These are phyloP conservation scores for Catajapyx aquilonaris DNA, from an alignment of 1,140 invertebrate genomes.

Conservation along the genomic window DNA sequence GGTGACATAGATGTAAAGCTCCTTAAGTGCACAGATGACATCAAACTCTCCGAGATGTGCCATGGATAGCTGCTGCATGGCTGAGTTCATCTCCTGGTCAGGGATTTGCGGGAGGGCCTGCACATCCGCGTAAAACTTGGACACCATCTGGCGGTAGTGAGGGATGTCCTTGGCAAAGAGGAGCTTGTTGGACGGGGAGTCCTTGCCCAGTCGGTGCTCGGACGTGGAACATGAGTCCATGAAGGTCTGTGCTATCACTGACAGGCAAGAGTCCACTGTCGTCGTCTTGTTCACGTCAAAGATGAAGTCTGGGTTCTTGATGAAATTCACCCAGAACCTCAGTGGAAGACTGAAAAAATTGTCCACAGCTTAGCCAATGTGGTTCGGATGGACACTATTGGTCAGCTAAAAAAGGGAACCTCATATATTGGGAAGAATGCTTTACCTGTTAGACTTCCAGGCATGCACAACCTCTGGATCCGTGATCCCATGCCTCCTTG, in stretches of 20 bases:
- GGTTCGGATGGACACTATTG: too few relatives aligned
- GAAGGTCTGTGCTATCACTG: conserved; percentile 87
- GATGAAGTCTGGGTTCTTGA: conserved; percentile 92
- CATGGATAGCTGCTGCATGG: conserved; percentile 75
- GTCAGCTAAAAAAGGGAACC: too few relatives aligned
- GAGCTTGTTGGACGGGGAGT: conserved; percentile 85
- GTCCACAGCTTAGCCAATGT: too few relatives aligned
- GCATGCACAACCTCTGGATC: conserved; percentile 82
- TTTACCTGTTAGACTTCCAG: conserved; percentile 75
- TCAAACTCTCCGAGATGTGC: conserved; percentile 75
- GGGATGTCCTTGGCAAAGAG: conserved; percentile 88
- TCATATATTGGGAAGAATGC: too few relatives aligned
- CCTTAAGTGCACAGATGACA: conserved; percentile 71
- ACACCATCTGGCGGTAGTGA: conserved; percentile 66
- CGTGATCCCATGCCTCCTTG: conserved; percentile 55
- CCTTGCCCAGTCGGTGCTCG: conserved; percentile 74
- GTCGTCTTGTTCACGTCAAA: conserved; percentile 88
- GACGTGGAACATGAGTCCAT: conserved; percentile 85
- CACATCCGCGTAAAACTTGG: conserved; percentile 68
- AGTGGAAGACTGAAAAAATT: conserved; percentile 63
- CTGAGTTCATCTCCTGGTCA: conserved; percentile 76
- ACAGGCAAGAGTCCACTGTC: conserved; percentile 76
- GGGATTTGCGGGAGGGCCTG: conserved; percentile 65
- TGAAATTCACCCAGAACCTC: conserved; percentile 91
- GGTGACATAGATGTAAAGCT: conserved; percentile 81